Conservation (phyloP, 2,113 vertebrate species). For the Amphiprion ocellaris region DNA sequence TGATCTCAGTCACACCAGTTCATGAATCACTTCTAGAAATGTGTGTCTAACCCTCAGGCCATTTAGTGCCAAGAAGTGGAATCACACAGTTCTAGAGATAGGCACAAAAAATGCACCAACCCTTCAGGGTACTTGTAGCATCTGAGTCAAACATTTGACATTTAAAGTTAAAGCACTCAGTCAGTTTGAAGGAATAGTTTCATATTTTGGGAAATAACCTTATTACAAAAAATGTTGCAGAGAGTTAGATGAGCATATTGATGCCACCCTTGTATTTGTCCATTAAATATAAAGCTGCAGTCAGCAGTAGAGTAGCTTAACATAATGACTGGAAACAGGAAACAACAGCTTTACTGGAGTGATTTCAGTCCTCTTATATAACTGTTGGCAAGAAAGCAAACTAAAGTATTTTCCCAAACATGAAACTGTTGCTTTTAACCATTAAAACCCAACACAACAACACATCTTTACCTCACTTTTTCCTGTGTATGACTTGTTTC, state of each 20-base stretch:
- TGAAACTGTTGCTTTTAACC: background rate
- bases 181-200: background rate
- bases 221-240: background rate
- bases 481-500: background rate
- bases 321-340: background rate
- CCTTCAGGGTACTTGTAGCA: background rate
- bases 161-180: background rate
- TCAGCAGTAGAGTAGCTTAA: too few relatives aligned
- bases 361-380: too few relatives aligned
- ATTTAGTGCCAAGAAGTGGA: background rate
- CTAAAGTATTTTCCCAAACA: background rate
- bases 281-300: too few relatives aligned
- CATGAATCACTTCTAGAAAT: background rate
- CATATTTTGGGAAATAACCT: background rate
- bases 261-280: too few relatives aligned
- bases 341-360: background rate
- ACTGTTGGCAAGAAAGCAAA: background rate
- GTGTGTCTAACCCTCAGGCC: background rate
- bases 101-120: background rate
- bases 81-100: background rate
- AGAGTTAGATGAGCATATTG: too few relatives aligned
- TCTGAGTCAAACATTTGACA: slow-evolving; percentile 2
- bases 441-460: background rate
- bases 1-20: background rate
- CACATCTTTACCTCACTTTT: background rate